Evolutionary conservation across 1,140 invertebrate species (phyloP).

Genomic region (Calosoma granatense): DNA sequence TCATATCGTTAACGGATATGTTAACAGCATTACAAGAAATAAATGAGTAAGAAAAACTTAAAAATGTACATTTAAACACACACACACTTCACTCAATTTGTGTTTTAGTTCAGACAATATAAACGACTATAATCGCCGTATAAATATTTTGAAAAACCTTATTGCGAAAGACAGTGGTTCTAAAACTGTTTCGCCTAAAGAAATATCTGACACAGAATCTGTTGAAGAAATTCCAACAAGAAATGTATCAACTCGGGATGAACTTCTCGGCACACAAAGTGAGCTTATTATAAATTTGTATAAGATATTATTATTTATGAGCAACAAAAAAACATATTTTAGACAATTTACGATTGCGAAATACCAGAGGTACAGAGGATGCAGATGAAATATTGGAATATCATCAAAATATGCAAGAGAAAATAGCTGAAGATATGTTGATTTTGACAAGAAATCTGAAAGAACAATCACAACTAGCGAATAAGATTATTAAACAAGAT

Average conservation of each 20-base stretch:
- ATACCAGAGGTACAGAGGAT: slow-evolving; percentile 45
- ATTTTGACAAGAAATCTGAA: slow-evolving; percentile 77
- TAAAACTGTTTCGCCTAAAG: slow-evolving; percentile 19
- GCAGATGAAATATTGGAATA: slow-evolving; percentile 73
- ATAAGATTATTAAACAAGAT: slow-evolving; percentile 77
- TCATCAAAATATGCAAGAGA: slow-evolving; percentile 80
- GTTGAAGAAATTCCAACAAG: slow-evolving; percentile 19
- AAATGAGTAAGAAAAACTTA: slow-evolving; percentile 44
- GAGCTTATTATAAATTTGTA: slow-evolving; percentile 12
- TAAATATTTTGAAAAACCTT: slow-evolving; percentile 17
- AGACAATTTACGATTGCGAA: slow-evolving; percentile 21
- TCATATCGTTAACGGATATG: slow-evolving; percentile 57
- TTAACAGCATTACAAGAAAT: slow-evolving; percentile 50
- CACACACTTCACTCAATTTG: slow-evolving; percentile 14
- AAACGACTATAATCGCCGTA: slow-evolving; percentile 17
- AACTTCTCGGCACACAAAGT: slow-evolving; percentile 22
- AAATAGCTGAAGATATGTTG: slow-evolving; percentile 88
- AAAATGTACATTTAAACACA: too few species aligned
- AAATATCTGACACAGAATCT: too few species aligned
- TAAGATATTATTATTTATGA: slow-evolving; percentile 1
- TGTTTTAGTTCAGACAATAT: slow-evolving; percentile 10
- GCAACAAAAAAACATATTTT: not conserved
- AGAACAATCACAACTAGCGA: slow-evolving; percentile 77
- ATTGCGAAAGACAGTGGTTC: slow-evolving; percentile 17
- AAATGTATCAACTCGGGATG: slow-evolving; percentile 19